Evolutionary conservation across 2,888 invertebrate genomes (phyloP).

Genomic region (Frankliniella fusca): DNA sequence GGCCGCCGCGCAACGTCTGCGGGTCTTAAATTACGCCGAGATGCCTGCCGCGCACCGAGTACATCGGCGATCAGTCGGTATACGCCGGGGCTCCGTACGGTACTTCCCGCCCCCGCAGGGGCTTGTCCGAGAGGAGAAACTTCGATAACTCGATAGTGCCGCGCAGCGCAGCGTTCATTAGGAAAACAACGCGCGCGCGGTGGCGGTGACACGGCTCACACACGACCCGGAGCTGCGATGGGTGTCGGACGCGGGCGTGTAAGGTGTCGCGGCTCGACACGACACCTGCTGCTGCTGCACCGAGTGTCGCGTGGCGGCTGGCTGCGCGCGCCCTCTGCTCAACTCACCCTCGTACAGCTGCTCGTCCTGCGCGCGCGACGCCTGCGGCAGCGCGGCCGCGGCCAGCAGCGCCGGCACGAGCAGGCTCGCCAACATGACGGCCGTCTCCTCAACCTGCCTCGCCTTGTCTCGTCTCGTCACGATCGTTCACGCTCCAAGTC

Average conservation of each 20-base stretch:
- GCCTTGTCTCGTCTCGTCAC: not conserved
- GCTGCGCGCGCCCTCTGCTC: not conserved
- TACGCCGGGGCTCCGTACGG: too few species aligned
- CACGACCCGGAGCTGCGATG: too few species aligned
- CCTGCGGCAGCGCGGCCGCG: not conserved
- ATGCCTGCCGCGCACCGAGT: too few species aligned
- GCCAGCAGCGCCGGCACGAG: not conserved
- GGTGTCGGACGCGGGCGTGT: too few species aligned
- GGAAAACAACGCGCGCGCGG: not conserved
- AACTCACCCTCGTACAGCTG: constrained; percentile 3
- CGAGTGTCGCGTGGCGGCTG: not conserved
- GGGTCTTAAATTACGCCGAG: too few species aligned
- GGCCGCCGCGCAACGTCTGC: too few species aligned
- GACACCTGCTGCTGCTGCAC: too few species aligned
- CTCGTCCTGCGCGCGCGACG: not conserved
- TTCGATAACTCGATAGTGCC: too few species aligned
- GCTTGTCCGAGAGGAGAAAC: too few species aligned
- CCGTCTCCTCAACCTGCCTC: not conserved
- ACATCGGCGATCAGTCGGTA: too few species aligned
- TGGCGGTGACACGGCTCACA: too few species aligned
- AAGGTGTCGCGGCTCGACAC: not conserved
- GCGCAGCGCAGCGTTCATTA: not conserved
- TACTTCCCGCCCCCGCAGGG: too few species aligned
- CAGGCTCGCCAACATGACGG: not conserved
- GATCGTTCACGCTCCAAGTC: not conserved